Evolutionary conservation across 2,888 invertebrate species (phyloP), one percentile per base, ranked within the genome.

Genomic region (Suillia variegata): DNA sequence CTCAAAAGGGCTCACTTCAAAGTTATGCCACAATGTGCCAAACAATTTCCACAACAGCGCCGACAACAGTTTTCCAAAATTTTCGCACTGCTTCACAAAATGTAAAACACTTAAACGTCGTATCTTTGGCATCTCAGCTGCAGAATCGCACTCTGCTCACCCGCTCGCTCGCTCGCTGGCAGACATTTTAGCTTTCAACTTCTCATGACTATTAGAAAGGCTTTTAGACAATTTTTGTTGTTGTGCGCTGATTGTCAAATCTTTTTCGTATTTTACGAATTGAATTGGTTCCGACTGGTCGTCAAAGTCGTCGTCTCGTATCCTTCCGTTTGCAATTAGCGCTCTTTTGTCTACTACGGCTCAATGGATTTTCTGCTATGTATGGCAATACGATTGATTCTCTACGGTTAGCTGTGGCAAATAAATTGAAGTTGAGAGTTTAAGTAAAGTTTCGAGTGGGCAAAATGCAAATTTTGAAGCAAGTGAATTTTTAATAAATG

Each of bases 321-420:
- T 17, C n/a, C n/a, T n/a, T n/a, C 45, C 45, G 20, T 45, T 45
- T 45, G 45, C 45, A 45, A 45, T 45, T 45, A 45, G 45, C 18
- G 17, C 45, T 17, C 5, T 20, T 38, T 38, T 38, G 38, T 38
- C 6, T 38, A 5, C n/a, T n/a, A n/a, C n/a, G 10, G 15, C 38
- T 38, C 12, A 38, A 38, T 38, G 38, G 38, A 12, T 8, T 12
- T 8, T 8, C 31, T 31, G 38, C 3, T 38, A n/a, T 3, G 6
- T 38, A 13, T 8, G 3, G 38, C n/a, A 38, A 38, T 13, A 8
- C n/a, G 38, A 38, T 38, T 38, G 38, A 38, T 38, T 5, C 38
- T 38, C 13, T n/a, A n/a, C n/a, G n/a, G 10, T 13, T n/a, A 10
- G n/a, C 10, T 38, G 38, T n/a, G n/a, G n/a, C n/a, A n/a, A n/a